Evolutionary conservation across 2,888 invertebrate species (phyloP).

Genomic region (Poecilobothrus nobilitatus): DNA sequence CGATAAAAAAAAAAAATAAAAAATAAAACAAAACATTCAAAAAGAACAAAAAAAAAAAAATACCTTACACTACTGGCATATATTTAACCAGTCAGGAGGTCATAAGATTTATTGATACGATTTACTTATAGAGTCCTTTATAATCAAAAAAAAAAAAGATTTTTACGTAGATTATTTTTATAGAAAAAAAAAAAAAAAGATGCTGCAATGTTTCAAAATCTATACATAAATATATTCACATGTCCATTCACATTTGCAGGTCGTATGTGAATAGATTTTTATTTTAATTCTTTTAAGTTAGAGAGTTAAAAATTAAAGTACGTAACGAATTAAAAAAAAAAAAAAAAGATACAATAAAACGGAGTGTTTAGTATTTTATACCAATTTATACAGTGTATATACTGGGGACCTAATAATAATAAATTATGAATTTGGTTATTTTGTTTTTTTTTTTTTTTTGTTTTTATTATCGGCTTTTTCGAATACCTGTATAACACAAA

Average conservation of each 20-base stretch:
- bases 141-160: neutral
- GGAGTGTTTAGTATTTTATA: too few species aligned
- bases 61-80: conserved; percentile 6
- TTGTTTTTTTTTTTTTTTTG: neutral
- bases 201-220: too few species aligned
- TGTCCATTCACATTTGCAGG: too few species aligned
- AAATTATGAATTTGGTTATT: neutral
- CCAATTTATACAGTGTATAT: neutral
- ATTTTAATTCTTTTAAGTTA: too few species aligned
- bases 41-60: neutral
- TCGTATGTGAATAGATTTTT: too few species aligned
- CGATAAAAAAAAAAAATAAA: neutral
- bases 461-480: neutral
- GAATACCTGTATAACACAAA: too few species aligned
- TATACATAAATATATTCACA: too few species aligned
- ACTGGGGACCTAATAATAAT: neutral
- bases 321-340: too few species aligned
- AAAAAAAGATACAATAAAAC: too few species aligned
- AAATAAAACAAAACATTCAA: too few species aligned
- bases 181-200: too few species aligned
- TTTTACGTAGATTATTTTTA: neutral
- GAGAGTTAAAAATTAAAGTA: too few species aligned
- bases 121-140: neutral
- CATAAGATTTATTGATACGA: conserved; percentile 3
- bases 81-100: conserved; percentile 1